Evolutionary conservation across 2,797 vertebrate species (phyloP).

Genomic region (Poecile montanus): DNA sequence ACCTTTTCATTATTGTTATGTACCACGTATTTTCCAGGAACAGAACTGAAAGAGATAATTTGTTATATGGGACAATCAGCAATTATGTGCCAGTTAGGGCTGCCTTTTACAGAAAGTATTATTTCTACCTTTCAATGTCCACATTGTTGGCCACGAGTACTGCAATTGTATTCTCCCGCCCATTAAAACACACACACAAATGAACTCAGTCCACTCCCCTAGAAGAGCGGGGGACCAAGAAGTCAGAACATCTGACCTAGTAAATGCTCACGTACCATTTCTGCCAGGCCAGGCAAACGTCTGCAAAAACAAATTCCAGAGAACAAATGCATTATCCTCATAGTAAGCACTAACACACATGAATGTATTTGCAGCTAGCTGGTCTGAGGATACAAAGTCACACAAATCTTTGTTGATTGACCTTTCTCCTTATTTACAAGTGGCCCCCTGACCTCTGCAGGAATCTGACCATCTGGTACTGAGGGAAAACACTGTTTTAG

Average conservation of each 20-base stretch:
- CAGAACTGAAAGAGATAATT: neutral
- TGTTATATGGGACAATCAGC: neutral
- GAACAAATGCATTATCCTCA: neutral
- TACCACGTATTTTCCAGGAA: neutral
- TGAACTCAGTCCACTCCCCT: neutral
- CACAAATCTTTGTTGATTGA: neutral
- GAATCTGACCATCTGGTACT: neutral
- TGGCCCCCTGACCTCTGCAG: neutral
- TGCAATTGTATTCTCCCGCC: neutral
- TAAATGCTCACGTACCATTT: neutral
- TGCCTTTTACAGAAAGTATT: neutral
- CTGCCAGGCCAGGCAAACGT: neutral
- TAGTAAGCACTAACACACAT: neutral
- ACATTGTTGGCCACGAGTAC: neutral
- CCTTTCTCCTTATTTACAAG: neutral
- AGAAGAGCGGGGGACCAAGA: neutral
- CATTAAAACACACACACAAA: neutral
- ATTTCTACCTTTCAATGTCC: neutral
- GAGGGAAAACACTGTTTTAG: neutral
- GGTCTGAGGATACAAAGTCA: neutral
- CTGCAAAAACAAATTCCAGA: neutral
- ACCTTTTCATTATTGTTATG: neutral
- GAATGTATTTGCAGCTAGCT: neutral
- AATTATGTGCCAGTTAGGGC: neutral
- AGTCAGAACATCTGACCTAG: neutral